Evolutionary conservation across 2,797 vertebrate genomes (phyloP).

Genomic region (Thalassophryne amazonica): DNA sequence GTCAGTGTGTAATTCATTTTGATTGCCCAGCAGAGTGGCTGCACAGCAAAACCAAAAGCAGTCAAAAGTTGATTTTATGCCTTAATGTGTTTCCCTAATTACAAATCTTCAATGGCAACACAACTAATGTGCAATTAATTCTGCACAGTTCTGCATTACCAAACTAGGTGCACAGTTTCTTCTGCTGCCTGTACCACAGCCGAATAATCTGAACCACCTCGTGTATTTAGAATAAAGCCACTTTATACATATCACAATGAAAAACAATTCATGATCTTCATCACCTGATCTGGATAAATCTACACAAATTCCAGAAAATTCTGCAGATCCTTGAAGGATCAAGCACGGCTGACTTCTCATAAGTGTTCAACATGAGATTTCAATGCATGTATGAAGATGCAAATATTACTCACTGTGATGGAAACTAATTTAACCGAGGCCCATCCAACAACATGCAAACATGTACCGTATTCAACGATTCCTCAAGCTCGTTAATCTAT

Average conservation of each 20-base stretch:
- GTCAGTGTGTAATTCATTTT: not conserved
- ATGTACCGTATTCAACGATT: not conserved
- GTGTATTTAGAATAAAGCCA: too few relatives aligned
- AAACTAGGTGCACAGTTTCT: not conserved
- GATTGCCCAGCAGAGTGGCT: not conserved
- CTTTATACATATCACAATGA: not conserved
- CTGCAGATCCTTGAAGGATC: too few relatives aligned
- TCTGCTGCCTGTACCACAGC: not conserved
- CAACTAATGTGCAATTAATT: conserved; percentile 10
- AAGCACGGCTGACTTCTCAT: too few relatives aligned
- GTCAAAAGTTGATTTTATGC: not conserved
- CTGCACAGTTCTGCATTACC: not conserved
- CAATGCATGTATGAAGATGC: too few relatives aligned
- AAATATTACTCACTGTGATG: not conserved
- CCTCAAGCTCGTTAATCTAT: not conserved
- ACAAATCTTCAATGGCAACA: not conserved
- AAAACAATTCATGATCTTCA: too few relatives aligned
- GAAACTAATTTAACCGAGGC: conserved; percentile 9
- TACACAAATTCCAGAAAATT: too few relatives aligned
- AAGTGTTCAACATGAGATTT: too few relatives aligned
- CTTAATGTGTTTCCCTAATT: not conserved
- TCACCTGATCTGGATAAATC: too few relatives aligned
- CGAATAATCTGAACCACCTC: not conserved
- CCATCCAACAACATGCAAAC: not conserved
- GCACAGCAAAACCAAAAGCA: not conserved